Evolutionary conservation across 2,797 vertebrate species (phyloP), one percentile per base, ranked within the genome.

Genomic region (Neosalanx taihuensis): DNA sequence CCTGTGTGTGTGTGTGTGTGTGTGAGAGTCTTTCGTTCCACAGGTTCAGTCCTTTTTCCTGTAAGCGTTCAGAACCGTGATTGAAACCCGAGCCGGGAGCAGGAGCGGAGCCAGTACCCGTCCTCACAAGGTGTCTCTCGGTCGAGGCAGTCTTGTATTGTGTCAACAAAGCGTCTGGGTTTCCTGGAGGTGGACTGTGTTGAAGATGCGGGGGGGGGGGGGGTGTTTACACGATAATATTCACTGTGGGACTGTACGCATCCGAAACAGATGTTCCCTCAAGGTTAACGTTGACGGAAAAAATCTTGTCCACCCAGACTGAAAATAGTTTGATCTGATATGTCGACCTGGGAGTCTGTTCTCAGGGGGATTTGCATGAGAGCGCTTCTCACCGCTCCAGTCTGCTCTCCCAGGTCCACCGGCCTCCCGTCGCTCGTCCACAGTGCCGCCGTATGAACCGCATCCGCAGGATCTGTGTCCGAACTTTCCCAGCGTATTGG

Each of bases 91-190:
- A 15, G 26, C 13, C 4, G 13, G 5, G 30, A 7, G 17, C 59
- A 2, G 1, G 6, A 31, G 17, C 60, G 17, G 29, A 1, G 60
- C 13, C 29, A n/a, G 6, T 15, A n/a, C 15, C 49, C 29, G 13
- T 20, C 4, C 4, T 2, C 26, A 59, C 1, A 29, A 6, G 13
- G 29, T 68, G 10, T 33, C 12, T 35, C 13, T 66, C 18, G 12
- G 20, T 51, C 13, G 29, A 13, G 1, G 2, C 64, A 5, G 37
- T 79, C 35, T 75, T 12, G 23, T 67, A 70, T 79, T 82, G 80
- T 71, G 62, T 67, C 76, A 78, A 75, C 31, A 76, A 73, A 69
- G 72, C 83, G 79, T 80, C 51, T 62, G 76, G 80, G 57, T 67
- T 70, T 71, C 80, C 73, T 73, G 51, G 30, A 76, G 73, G 2